phyloP scores from a whole-genome alignment of 2,797 vertebrate species.

The Sciurus vulgaris region DNA sequence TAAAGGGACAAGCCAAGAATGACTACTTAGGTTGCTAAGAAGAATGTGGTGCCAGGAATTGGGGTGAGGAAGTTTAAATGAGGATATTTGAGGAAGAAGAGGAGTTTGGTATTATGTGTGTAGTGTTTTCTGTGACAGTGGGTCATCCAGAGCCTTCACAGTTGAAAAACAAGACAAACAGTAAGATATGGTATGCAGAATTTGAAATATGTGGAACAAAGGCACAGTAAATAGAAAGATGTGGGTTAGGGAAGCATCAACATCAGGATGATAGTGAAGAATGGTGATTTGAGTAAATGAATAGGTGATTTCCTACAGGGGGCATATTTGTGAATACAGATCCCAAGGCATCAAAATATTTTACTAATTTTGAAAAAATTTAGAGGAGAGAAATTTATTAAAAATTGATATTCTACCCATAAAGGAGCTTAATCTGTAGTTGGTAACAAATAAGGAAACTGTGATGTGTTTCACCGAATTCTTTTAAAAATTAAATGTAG shows the following conservation, averaged over 20 bases:
- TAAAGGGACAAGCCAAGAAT: background rate
- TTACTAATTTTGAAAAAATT: slow-evolving; percentile 59
- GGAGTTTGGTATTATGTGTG: background rate
- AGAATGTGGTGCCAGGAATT: background rate
- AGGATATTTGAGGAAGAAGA: background rate
- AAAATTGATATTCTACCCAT: background rate
- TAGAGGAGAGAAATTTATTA: slow-evolving; percentile 40
- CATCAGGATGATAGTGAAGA: background rate
- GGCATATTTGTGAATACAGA: background rate
- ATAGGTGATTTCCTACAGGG: background rate
- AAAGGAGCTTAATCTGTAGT: slow-evolving; percentile 42
- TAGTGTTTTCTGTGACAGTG: background rate
- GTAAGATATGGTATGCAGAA: background rate
- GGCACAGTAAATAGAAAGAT: background rate
- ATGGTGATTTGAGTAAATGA: background rate
- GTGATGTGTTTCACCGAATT: background rate
- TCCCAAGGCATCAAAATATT: background rate
- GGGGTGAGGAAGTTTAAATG: background rate
- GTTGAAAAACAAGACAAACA: background rate
- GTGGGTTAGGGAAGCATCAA: background rate
- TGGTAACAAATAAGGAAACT: slow-evolving; percentile 3
- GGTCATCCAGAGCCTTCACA: background rate
- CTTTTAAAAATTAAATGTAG: background rate
- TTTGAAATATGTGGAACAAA: background rate
- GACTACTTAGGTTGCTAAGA: background rate